Evolutionary conservation across 2,797 vertebrate genomes (phyloP).

Genomic region (Amblyopsis hoosieri): DNA sequence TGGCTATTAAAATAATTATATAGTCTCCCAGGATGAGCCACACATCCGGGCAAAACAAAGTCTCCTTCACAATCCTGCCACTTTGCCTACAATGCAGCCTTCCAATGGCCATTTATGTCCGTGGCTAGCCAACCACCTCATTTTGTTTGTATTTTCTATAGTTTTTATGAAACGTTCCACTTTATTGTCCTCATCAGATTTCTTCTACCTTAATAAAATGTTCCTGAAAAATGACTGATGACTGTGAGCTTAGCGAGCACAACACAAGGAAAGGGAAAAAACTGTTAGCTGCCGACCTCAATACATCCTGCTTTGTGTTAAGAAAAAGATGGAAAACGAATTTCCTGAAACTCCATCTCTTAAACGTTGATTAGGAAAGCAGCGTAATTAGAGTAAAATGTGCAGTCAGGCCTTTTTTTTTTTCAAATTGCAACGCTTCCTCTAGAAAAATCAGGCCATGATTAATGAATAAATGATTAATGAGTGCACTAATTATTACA

Average conservation of each 20-base stretch:
- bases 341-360: constrained; percentile 82
- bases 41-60: constrained; percentile 67
- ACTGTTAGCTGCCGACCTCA: constrained; percentile 69
- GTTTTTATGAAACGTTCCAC: constrained; percentile 62
- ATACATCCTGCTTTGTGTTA: constrained; percentile 74
- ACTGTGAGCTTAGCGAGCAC: constrained; percentile 60
- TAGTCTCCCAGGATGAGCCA: constrained; percentile 57
- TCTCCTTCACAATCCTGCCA: constrained; percentile 56
- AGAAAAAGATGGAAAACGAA: constrained; percentile 68
- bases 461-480: constrained; percentile 87
- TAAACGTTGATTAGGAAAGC: constrained; percentile 82
- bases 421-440: constrained; percentile 74
- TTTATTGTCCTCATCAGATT: constrained; percentile 60
- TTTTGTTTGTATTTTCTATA: constrained; percentile 28
- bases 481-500: constrained; percentile 84
- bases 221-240: constrained; percentile 68
- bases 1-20: constrained; percentile 74
- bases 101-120: constrained; percentile 64
- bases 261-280: constrained; percentile 36
- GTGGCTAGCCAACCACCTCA: constrained; percentile 45
- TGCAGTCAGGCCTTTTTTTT: constrained; percentile 79
- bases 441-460: constrained; percentile 81
- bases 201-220: constrained; percentile 47
- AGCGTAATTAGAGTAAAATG: constrained; percentile 83
- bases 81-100: constrained; percentile 54